Conservation (phyloP, 2,113 vertebrate genomes). For the Solea senegalensis region DNA sequence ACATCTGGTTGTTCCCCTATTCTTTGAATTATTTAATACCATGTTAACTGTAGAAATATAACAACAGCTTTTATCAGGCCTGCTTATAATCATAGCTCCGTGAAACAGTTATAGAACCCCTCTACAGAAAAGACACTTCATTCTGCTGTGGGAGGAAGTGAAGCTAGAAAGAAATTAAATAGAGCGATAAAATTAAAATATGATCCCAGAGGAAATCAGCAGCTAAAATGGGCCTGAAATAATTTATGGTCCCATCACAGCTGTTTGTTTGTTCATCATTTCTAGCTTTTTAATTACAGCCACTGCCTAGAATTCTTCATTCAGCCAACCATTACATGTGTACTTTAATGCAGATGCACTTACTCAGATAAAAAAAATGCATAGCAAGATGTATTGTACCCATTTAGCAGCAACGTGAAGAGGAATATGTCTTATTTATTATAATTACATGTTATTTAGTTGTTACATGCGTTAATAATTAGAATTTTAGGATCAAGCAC, state of each 20-base stretch:
- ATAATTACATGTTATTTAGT: not conserved
- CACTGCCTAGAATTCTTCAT: conserved; percentile 14
- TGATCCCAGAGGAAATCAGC: conserved; percentile 71
- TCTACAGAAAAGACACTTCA: conserved; percentile 40
- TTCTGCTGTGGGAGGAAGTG: conserved; percentile 10
- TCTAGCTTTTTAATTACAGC: conserved; percentile 39
- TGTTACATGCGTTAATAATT: not conserved
- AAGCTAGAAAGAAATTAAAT: conserved; percentile 60
- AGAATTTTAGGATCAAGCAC: not conserved
- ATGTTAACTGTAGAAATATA: conserved; percentile 74
- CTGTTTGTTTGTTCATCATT: conserved; percentile 55
- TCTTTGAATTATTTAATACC: conserved; percentile 67
- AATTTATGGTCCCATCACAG: conserved; percentile 68
- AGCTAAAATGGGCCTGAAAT: conserved; percentile 60
- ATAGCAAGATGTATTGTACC: not conserved
- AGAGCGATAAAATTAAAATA: conserved; percentile 70
- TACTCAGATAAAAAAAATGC: not conserved
- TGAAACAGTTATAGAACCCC: conserved; percentile 69
- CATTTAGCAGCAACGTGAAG: not conserved
- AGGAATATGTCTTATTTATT: not conserved
- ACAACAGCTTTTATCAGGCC: conserved; percentile 73
- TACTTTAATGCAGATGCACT: not conserved
- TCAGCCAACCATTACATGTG: conserved; percentile 3
- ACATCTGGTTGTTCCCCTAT: conserved; percentile 44
- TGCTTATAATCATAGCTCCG: conserved; percentile 62